Evolutionary conservation across 2,797 vertebrate species (phyloP).

Genomic region (Morelia viridis): DNA sequence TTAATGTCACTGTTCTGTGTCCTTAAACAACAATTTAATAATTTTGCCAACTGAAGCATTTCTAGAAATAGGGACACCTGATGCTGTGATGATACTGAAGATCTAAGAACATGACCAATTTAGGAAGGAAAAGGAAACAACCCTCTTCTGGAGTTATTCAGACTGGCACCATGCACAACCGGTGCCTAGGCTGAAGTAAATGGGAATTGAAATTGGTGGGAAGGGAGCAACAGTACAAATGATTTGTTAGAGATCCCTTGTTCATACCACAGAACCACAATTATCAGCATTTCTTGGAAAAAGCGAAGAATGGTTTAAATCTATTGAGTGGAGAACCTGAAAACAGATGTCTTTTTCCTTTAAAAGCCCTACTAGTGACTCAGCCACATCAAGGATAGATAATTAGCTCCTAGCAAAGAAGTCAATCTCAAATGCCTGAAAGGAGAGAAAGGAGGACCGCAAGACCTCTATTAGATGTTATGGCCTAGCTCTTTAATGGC

Average conservation of each 20-base stretch:
- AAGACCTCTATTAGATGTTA: constrained; percentile 20
- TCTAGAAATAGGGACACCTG: neutral
- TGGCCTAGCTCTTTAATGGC: constrained; percentile 27
- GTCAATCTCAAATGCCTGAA: neutral
- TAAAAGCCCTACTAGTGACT: neutral
- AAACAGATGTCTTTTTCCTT: neutral
- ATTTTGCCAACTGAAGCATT: neutral
- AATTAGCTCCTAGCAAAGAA: neutral
- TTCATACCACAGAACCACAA: neutral
- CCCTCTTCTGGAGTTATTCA: neutral
- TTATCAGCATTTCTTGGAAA: neutral
- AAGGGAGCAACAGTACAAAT: neutral
- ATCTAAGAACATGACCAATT: neutral
- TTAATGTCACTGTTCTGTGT: too few species aligned
- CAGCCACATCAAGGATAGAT: neutral
- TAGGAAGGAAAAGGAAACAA: neutral
- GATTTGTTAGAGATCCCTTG: neutral
- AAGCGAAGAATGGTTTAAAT: neutral
- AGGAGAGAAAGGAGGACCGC: neutral
- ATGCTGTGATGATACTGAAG: neutral
- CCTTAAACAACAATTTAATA: neutral
- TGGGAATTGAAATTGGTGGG: neutral
- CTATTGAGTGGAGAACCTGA: neutral
- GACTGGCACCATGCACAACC: neutral
- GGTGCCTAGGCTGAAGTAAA: neutral